Base-by-base conservation (phyloP, 2,797 vertebrate genomes). In the Ctenosaura bakeri region DNA sequence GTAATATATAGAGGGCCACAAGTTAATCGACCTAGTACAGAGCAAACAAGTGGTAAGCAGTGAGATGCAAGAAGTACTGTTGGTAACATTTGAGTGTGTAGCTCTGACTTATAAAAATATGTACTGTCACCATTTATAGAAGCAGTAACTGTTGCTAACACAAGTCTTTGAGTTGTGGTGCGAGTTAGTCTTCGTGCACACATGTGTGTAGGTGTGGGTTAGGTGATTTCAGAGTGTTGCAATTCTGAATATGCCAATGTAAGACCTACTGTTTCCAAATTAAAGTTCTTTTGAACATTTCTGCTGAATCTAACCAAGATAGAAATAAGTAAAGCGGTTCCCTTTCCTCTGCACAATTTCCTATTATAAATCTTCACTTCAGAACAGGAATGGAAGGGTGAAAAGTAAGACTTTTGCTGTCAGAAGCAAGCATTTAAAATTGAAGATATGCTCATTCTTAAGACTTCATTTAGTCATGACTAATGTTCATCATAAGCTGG, bases 291-390 rank as follows among this genome's bases (percentile, higher is more conserved):
- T 62, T 38, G 12, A 62, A 59, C 2, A 59, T 81, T 78, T 83
- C 56, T 12, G 50, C 77, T 85, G 90, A 93, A 87, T 69, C 81
- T 26, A 52, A 29, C 16, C 38, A 16, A 76, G 73, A 82, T 50
- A 42, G 2, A 83, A 83, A 3, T 12, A 71, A 77, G 38, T 64
- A 35, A 69, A 18, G 6, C 24, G 35, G 16, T 80, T 78, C 38
- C 24, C 77, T 24, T 62, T 32, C 29, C 7, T n/a, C 29, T 76
- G 35, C 18, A 76, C 8, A 69, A 6, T 29, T 38, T 9, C 64
- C 26, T 16, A 24, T 66, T 54, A 32, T 52, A 38, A 64, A 35
- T 32, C n/a, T n/a, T 73, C 32, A 73, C 2, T 71, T 59, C 80
- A 88, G 52, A 50, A 76, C 2, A 10, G n/a, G 35, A 74, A 4